Conservation (phyloP, 2,797 vertebrate species). For the Mormyrus proboscirostris region DNA sequence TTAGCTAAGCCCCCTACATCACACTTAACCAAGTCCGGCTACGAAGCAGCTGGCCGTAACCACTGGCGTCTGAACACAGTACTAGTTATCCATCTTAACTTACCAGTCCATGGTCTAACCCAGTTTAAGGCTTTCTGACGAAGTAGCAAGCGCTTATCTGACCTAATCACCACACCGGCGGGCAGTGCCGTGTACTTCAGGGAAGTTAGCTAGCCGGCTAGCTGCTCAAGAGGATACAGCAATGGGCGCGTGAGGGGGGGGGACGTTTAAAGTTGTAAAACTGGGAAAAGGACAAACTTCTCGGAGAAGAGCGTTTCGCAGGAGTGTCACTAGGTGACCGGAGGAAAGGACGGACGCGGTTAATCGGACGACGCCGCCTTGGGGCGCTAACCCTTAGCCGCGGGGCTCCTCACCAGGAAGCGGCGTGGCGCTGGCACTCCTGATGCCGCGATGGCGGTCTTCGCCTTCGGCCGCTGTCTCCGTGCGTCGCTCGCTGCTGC, state of each 20-base stretch:
- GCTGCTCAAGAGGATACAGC: background rate
- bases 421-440: background rate
- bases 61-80: background rate
- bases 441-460: background rate
- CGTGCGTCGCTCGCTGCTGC: background rate
- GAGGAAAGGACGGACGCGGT: background rate
- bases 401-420: slow-evolving; percentile 9
- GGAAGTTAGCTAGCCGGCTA: background rate
- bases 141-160: background rate
- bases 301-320: background rate
- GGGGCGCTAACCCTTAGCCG: background rate
- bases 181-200: background rate
- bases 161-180: background rate
- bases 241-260: background rate
- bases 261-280: background rate
- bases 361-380: too few species aligned
- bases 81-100: background rate
- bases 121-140: background rate
- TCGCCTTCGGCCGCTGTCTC: background rate
- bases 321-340: background rate
- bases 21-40: background rate
- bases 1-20: background rate
- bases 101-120: background rate
- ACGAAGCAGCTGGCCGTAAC: background rate
- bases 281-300: background rate